These are phyloP conservation scores for Zoanthus solanderi DNA, from an alignment of 92 coral and sea anemone species.

Conservation along the genomic window DNA sequence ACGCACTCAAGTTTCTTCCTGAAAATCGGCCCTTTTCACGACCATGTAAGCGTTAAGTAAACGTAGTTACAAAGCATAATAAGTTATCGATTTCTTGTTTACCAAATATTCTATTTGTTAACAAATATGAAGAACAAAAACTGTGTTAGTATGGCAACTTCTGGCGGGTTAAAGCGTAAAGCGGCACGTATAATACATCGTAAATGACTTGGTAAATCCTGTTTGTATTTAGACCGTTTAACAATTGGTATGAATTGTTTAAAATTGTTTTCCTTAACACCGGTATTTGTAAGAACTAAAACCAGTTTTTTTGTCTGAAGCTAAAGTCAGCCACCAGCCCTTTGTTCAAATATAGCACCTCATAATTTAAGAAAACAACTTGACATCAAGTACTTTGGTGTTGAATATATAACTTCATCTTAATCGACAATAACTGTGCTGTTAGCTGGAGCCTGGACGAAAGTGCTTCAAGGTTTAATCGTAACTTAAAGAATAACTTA, in stretches of 20 bases:
- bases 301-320: not conserved
- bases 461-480: not conserved
- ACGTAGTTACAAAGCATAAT: too few relatives aligned
- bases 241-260: not conserved
- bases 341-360: constrained; percentile 14
- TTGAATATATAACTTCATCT: constrained; percentile 31
- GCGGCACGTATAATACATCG: too few relatives aligned
- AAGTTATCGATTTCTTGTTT: too few relatives aligned
- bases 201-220: too few relatives aligned
- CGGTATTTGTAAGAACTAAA: not conserved
- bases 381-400: not conserved
- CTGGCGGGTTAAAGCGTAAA: too few relatives aligned
- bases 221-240: not conserved
- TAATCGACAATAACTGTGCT: constrained; percentile 11
- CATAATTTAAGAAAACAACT: constrained; percentile 33
- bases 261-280: not conserved
- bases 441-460: not conserved
- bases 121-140: too few relatives aligned
- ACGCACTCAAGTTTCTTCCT: too few relatives aligned
- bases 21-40: too few relatives aligned
- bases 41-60: too few relatives aligned
- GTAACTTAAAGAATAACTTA: not conserved
- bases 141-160: too few relatives aligned
- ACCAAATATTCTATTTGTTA: too few relatives aligned
- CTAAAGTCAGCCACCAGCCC: constrained; percentile 13